Percentiles rank a stretch among this genome's conserved stretches.
phyloP scores from a whole-genome alignment of 2,797 vertebrate species.

The Parauchenoglanis punctatus region DNA sequence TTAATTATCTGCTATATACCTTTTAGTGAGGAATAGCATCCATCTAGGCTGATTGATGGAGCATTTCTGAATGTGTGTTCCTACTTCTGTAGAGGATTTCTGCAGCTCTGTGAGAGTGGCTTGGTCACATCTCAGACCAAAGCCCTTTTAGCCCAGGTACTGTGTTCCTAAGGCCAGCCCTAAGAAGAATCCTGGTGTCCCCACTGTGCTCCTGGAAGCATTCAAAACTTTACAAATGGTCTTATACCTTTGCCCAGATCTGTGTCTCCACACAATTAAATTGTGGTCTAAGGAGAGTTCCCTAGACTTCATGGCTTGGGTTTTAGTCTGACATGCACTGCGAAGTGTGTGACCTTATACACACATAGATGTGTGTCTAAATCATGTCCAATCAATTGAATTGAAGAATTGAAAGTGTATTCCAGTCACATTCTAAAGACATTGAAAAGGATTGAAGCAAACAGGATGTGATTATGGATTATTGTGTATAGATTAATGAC shows the following conservation, averaged over 20 bases:
- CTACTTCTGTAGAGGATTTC: neutral
- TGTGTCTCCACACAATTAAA: neutral
- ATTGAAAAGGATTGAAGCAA: neutral
- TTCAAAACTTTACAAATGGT: neutral
- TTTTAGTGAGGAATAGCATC: neutral
- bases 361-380: neutral
- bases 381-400: neutral
- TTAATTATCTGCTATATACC: neutral
- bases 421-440: neutral
- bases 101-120: neutral
- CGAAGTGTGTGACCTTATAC: neutral
- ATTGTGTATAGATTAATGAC: neutral
- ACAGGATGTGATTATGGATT: neutral
- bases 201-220: neutral
- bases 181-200: neutral
- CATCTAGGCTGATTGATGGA: neutral
- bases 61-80: neutral
- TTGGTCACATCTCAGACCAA: neutral
- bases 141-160: neutral
- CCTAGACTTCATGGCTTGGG: neutral
- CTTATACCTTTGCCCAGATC: neutral
- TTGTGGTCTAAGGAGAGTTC: neutral
- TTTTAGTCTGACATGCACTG: neutral
- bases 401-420: neutral
- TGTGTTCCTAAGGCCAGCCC: neutral